phyloP scores from a whole-genome alignment of 30 jellyfish, hydroid and myxozoan species.

The Hydractinia symbiolongicarpus region DNA sequence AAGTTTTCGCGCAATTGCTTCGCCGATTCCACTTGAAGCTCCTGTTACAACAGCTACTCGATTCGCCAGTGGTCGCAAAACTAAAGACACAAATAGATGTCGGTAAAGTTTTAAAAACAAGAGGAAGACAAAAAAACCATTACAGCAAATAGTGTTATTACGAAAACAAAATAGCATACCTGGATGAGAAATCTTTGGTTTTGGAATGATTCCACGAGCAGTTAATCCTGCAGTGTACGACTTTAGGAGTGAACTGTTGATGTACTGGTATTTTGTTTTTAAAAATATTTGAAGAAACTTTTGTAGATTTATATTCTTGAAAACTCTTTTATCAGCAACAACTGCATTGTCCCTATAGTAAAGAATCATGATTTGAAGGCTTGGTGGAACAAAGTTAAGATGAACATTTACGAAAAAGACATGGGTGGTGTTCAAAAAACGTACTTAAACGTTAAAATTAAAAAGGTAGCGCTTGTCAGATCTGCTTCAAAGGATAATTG shows the following conservation, averaged over 20 bases:
- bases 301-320: constrained; percentile 32
- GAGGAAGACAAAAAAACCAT: not conserved
- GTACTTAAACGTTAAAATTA: no score
- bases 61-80: constrained; percentile 37
- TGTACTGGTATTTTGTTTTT: constrained; percentile 33
- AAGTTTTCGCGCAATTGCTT: constrained; percentile 56
- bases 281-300: constrained; percentile 27
- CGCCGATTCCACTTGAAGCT: constrained; percentile 94
- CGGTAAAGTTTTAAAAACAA: not conserved
- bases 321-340: constrained; percentile 56
- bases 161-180: constrained; percentile 20
- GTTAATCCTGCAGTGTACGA: constrained; percentile 45
- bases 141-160: not conserved
- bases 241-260: constrained; percentile 26
- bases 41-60: constrained; percentile 79
- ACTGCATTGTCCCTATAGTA: constrained; percentile 41
- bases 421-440: no score
- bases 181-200: constrained; percentile 34
- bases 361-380: not conserved
- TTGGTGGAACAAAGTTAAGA: not conserved
- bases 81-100: constrained; percentile 15
- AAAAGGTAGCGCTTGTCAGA: no score
- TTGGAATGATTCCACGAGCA: constrained; percentile 35
- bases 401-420: no score
- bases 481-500: no score